A percentile compares a stretch with the other conserved stretches of the same genome.
Conservation (phyloP, 2,888 invertebrate species). For the Xylota segnis region DNA sequence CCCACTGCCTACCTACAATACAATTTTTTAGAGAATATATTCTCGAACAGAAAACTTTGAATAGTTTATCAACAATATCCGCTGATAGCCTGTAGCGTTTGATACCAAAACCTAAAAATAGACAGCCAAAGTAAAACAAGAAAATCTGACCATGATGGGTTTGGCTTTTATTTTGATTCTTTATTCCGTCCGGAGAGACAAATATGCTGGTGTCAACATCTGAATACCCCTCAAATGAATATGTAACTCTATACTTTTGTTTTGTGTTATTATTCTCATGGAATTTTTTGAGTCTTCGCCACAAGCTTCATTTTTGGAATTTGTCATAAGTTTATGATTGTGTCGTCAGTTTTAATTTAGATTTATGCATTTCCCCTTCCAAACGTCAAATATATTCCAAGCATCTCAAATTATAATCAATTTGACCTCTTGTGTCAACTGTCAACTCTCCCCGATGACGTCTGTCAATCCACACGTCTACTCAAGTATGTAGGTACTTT, state of each 20-base stretch:
- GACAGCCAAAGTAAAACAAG: neutral
- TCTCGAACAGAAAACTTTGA: neutral
- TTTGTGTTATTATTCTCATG: neutral
- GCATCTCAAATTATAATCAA: neutral
- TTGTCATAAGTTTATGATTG: neutral
- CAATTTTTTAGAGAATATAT: too few relatives aligned
- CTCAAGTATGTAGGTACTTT: slow-evolving; percentile 23
- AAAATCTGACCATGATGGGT: slow-evolving; percentile 24
- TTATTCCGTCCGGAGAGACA: slow-evolving; percentile 16
- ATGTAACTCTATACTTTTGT: slow-evolving; percentile 56
- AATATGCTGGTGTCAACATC: slow-evolving; percentile 29
- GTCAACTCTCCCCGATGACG: slow-evolving; percentile 36
- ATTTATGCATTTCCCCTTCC: too few relatives aligned
- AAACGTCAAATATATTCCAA: too few relatives aligned
- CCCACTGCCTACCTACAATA: too few relatives aligned
- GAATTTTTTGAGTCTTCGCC: slow-evolving; percentile 2
- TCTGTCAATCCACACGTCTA: slow-evolving; percentile 26
- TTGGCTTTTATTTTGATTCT: slow-evolving; percentile 29
- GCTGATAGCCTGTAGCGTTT: slow-evolving; percentile 12
- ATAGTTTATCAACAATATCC: neutral
- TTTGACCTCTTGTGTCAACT: slow-evolving; percentile 50
- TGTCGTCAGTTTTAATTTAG: neutral
- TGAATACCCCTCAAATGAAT: slow-evolving; percentile 26
- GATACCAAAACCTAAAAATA: neutral
- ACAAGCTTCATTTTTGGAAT: neutral